Conservation (phyloP, 2,113 vertebrate genomes). For the Natator depressus region DNA sequence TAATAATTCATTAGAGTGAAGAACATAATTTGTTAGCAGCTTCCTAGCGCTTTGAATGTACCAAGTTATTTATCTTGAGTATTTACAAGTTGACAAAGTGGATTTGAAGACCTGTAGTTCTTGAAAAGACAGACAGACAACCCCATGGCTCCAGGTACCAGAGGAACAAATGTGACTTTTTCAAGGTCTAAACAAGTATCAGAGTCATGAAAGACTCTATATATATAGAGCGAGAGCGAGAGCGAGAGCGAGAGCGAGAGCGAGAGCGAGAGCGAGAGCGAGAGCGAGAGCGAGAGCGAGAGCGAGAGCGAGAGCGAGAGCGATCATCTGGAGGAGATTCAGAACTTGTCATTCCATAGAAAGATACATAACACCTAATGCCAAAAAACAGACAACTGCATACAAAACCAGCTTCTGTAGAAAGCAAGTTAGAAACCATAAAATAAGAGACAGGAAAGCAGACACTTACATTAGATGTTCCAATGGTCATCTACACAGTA, state of each 20-base stretch:
- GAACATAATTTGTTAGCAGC: background rate
- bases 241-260: too few species aligned
- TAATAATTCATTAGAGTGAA: background rate
- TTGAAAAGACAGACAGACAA: background rate
- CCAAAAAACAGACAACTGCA: background rate
- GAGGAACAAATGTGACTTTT: background rate
- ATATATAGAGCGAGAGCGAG: too few species aligned
- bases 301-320: too few species aligned
- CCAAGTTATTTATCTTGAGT: background rate
- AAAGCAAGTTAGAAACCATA: background rate
- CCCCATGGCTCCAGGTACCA: background rate
- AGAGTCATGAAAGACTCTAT: background rate
- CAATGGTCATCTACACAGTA: background rate
- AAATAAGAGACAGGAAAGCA: background rate
- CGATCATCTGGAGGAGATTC: background rate
- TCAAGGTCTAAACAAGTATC: background rate
- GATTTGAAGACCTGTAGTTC: background rate
- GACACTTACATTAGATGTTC: background rate
- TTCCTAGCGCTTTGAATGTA: background rate
- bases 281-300: too few species aligned
- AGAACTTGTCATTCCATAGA: background rate
- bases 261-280: too few species aligned
- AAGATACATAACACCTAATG: background rate
- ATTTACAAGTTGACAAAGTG: background rate
- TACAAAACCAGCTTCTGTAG: background rate